Percentiles rank a stretch among this genome's conserved stretches.
Evolutionary conservation across 1,140 invertebrate species (phyloP).

Genomic region (Diorhabda carinulata): DNA sequence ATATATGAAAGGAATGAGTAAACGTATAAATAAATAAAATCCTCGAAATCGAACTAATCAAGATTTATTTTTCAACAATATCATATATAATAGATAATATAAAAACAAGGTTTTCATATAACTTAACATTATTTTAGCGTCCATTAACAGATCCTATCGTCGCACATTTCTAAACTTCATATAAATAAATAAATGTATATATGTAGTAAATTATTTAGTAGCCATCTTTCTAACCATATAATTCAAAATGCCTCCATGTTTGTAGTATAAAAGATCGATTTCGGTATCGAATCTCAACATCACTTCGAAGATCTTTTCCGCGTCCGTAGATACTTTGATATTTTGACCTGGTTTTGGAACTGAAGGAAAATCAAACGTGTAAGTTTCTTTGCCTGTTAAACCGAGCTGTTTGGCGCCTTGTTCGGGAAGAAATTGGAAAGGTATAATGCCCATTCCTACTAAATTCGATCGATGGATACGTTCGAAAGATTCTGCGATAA

Average conservation of each 20-base stretch:
- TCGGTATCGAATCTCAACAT: conserved; percentile 92
- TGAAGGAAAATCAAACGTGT: conserved; percentile 71
- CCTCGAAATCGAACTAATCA: no score
- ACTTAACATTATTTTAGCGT: no score
- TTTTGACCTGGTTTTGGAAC: conserved; percentile 66
- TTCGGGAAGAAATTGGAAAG: conserved; percentile 84
- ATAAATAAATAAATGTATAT: no score
- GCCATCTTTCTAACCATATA: conserved; percentile 92
- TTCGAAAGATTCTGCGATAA: conserved; percentile 97
- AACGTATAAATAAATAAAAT: no score
- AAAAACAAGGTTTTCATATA: no score
- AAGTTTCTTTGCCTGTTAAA: conserved; percentile 82
- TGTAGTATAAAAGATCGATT: conserved; percentile 92
- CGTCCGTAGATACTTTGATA: conserved; percentile 54
- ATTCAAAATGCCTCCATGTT: conserved; percentile 92
- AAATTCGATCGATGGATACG: conserved; percentile 96
- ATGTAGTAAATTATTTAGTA: neutral
- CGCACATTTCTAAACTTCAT: no score
- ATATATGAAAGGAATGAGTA: no score
- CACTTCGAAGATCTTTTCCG: conserved; percentile 67
- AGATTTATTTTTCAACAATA: no score
- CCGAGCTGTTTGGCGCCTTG: conserved; percentile 78
- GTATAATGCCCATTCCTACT: conserved; percentile 98
- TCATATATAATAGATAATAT: no score
- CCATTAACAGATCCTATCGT: no score